Evolutionary conservation across 53 echinoderm and acorn worm genomes (phyloP), one percentile per base, ranked within the genome.

Genomic region (Patiria pectinifera): DNA sequence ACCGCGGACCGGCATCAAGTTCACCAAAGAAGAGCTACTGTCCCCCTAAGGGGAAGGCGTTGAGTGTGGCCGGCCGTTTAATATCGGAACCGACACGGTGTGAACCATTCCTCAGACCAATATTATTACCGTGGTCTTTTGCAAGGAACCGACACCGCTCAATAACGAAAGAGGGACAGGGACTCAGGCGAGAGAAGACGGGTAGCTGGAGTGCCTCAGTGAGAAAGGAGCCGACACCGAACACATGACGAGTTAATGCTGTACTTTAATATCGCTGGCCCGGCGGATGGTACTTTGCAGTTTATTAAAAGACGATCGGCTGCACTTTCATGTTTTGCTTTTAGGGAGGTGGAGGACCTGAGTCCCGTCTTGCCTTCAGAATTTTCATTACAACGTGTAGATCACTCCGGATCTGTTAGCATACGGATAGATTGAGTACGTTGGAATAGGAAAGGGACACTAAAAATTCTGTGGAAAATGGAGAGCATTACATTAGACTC

Each of bases 91-190:
- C 59, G 88, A 60, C 77, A 60, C 78, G 6, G 86, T 86, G 77
- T 78, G 77, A 88, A 86, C 48, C 75, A 69, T 18, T 69, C 85
- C 62, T 44, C 22, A n/a, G 74, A 85, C 47, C 11, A 49, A 70
- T 72, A 86, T 85, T 86, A 72, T 74, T 24, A n/a, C 26, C 49
- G 48, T 71, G 62, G 48, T 82, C 25, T 74, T 75, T n/a, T 66
- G 19, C 2, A n/a, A 13, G 11, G 66, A 3, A 47, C 86, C 7
- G 48, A 48, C 86, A 72, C 14, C 86, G 86, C 58, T 48, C 86
- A 49, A 86, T 74, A 75, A 48, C 71, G 71, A 48, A 86, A 23
- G 53, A 2, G 4, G 48, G 86, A 74, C 6, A 14, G 66, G 19
- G 66, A 53, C 3, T 23, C 12, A 75, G 9, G 86, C 75, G 74